A percentile compares a stretch with the other conserved stretches of the same genome.
Conservation (phyloP, 1,140 invertebrate species). For the Drosophila kohkoa region DNA sequence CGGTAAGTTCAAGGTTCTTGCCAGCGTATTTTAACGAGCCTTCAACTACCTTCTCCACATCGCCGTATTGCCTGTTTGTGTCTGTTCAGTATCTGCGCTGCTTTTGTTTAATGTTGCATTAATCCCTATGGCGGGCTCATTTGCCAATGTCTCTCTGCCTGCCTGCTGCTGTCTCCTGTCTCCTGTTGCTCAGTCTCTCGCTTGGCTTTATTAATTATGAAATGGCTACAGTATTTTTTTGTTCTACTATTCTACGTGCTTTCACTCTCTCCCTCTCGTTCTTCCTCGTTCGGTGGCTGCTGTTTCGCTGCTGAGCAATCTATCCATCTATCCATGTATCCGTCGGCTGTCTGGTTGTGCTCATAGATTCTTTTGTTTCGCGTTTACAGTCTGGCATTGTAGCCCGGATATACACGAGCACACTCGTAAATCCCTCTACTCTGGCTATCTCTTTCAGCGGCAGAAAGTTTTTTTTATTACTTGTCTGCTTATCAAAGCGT, state of each 20-base stretch:
- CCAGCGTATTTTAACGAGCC: slow-evolving; percentile 13
- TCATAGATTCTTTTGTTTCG: slow-evolving; percentile 78
- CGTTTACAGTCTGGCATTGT: slow-evolving; percentile 69
- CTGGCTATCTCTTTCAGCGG: slow-evolving; percentile 3
- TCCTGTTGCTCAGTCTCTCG: background rate
- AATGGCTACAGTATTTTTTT: slow-evolving; percentile 62
- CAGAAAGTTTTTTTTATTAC: slow-evolving; percentile 59
- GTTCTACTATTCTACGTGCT: slow-evolving; percentile 11
- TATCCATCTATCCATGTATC: slow-evolving; percentile 45
- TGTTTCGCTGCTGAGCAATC: slow-evolving; percentile 33
- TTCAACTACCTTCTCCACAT: slow-evolving; percentile 9
- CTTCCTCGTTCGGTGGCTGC: background rate
- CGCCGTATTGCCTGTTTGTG: slow-evolving; percentile 4
- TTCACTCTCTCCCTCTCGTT: slow-evolving; percentile 10
- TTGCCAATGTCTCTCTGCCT: slow-evolving; percentile 57
- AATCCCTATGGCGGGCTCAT: slow-evolving; percentile 70
- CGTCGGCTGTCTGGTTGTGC: slow-evolving; percentile 36
- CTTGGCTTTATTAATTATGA: slow-evolving; percentile 75
- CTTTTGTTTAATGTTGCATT: slow-evolving; percentile 77
- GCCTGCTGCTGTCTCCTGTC: slow-evolving; percentile 10
- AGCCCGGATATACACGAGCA: slow-evolving; percentile 21
- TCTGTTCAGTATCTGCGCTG: slow-evolving; percentile 34
- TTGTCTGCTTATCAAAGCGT: slow-evolving; percentile 80
- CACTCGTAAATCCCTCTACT: slow-evolving; percentile 1
- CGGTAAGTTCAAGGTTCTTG: slow-evolving; percentile 12